Evolutionary conservation across 1,140 invertebrate species (phyloP), one percentile per base, ranked within the genome.

Genomic region (Scaptodrosophila lebanonensis): DNA sequence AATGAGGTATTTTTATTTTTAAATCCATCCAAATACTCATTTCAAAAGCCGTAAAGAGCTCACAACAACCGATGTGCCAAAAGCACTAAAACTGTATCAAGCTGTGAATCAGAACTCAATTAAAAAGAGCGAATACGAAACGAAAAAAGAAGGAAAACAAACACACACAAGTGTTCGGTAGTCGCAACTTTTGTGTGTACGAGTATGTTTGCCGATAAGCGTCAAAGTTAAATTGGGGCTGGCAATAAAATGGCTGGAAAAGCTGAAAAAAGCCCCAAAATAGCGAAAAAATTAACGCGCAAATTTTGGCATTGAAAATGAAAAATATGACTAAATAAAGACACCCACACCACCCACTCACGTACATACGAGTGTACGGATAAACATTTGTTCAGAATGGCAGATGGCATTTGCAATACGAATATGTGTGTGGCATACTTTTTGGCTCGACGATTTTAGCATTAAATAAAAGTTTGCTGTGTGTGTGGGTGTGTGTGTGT

Each of bases 371-470:
- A 4, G 3, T 25, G 22, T 25, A 25, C 8, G 8, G 22, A 25
- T 8, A n/a, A n/a, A n/a, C n/a, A n/a, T n/a, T 18, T n/a, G n/a
- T n/a, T 18, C 38, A 15, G 44, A 58, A 22, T 58, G 56, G 11
- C 32, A 50, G 22, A 51, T 43, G 43, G 39, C 56, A 58, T 25
- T 13, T 18, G 30, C 22, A 32, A 56, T 65, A 56, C 12, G 44
- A 48, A 47, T 44, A 48, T 70, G 39, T 69, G 42, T 43, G 49
- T 63, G 69, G 58, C 63, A 71, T 66, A 58, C 53, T 54, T 63
- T 44, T 29, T 30, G 52, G 47, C 17, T 53, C 32, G 51, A 65
- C 22, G 22, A 8, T 25, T 25, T 25, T 3, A 25, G 3, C 22
- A 64, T 30, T 39, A 47, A 48, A 51, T 33, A 62, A 53, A 49